Percentiles rank a stretch among this genome's conserved stretches.
Evolutionary conservation across 1,140 invertebrate genomes (phyloP).

Genomic region (Calycopis cecrops): DNA sequence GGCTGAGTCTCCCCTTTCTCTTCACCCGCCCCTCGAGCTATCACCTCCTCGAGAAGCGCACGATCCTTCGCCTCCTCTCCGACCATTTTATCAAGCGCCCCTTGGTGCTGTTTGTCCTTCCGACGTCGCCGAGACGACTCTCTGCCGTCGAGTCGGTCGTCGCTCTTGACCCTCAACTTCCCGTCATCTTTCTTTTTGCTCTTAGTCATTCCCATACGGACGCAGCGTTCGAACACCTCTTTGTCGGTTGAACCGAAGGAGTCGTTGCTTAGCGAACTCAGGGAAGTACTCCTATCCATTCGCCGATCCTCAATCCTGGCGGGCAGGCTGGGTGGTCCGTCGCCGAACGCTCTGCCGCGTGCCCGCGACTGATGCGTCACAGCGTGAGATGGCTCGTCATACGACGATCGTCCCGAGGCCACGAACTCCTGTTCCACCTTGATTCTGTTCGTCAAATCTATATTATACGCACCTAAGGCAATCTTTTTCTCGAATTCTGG

Average conservation of each 20-base stretch:
- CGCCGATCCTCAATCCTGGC: conserved; percentile 37
- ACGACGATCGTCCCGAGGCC: conserved; percentile 20
- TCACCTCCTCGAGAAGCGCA: conserved; percentile 49
- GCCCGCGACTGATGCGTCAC: conserved; percentile 26
- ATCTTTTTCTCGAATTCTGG: conserved; percentile 69
- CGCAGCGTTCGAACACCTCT: conserved; percentile 86
- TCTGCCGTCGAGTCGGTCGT: conserved; percentile 30
- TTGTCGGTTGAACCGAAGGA: conserved; percentile 83
- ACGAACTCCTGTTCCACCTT: conserved; percentile 34
- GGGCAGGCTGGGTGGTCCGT: conserved; percentile 42
- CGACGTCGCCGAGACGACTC: conserved; percentile 32
- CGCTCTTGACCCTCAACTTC: conserved; percentile 32
- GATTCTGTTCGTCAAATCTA: conserved; percentile 47
- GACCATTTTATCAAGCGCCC: conserved; percentile 46
- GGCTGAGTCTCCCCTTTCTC: conserved; percentile 28
- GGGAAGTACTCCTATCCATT: conserved; percentile 72
- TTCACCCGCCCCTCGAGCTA: conserved; percentile 46
- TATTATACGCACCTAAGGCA: conserved; percentile 79
- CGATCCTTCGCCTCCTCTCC: conserved; percentile 44
- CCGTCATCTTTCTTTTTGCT: conserved; percentile 40
- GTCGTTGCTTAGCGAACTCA: conserved; percentile 79
- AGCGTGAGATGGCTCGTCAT: not conserved
- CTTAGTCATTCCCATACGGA: conserved; percentile 79
- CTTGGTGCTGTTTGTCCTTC: conserved; percentile 27
- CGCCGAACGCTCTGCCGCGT: conserved; percentile 30